Evolutionary conservation across 2,888 invertebrate species (phyloP).

Genomic region (Dorcus hopei): DNA sequence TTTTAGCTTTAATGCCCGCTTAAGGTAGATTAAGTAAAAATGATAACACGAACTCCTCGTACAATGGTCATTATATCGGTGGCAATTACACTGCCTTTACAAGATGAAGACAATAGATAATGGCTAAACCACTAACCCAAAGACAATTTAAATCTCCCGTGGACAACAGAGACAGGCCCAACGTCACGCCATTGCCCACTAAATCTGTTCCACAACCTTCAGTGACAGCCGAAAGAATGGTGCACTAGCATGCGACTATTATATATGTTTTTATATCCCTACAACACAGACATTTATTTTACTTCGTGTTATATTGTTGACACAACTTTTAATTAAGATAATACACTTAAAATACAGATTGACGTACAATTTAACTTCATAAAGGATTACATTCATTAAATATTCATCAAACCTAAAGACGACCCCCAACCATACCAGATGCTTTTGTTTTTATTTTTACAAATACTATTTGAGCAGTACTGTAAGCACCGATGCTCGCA

Average conservation of each 20-base stretch:
- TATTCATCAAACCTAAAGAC: no score
- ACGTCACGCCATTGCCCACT: slow-evolving; percentile 50
- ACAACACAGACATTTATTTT: background rate
- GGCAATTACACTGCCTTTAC: slow-evolving; percentile 43
- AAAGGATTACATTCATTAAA: no score
- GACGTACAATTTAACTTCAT: no score
- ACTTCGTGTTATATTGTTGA: background rate
- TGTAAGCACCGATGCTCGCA: no score
- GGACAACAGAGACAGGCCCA: slow-evolving; percentile 44
- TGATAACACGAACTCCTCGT: slow-evolving; percentile 4
- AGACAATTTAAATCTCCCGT: slow-evolving; percentile 48
- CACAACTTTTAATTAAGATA: slow-evolving; percentile 1
- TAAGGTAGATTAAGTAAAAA: slow-evolving; percentile 16
- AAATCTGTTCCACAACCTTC: slow-evolving; percentile 46
- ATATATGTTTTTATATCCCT: slow-evolving; percentile 8
- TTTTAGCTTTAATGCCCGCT: background rate
- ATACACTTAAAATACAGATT: slow-evolving; percentile 8
- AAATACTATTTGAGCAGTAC: no score
- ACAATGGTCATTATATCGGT: slow-evolving; percentile 28
- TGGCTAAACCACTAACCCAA: slow-evolving; percentile 42
- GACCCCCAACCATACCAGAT: no score
- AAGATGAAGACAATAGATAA: slow-evolving; percentile 45
- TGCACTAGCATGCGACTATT: slow-evolving; percentile 42
- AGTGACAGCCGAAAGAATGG: slow-evolving; percentile 42
- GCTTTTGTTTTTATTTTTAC: no score